Conservation (phyloP, 1,140 invertebrate genomes). For the Melanaphis sacchari region DNA sequence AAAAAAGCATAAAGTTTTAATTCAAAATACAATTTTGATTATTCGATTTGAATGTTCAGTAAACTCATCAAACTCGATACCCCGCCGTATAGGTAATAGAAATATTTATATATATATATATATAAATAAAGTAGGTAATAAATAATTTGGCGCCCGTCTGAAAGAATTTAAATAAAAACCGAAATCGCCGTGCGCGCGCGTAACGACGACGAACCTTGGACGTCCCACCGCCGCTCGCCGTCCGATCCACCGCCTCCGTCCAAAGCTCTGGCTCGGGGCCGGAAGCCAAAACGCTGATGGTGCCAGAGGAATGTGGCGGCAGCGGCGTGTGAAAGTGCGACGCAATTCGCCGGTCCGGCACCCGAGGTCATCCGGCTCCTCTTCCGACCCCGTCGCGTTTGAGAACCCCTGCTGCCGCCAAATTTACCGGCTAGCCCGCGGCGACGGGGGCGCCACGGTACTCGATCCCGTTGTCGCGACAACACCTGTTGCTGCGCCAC, state of each 20-base stretch:
- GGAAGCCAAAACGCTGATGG: slow-evolving; percentile 31
- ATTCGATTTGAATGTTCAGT: not conserved
- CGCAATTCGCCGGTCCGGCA: slow-evolving; percentile 25
- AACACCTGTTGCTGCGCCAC: slow-evolving; percentile 39
- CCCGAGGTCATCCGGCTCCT: slow-evolving; percentile 12
- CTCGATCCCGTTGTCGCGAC: not conserved
- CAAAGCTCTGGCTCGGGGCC: slow-evolving; percentile 1
- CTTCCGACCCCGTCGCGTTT: not conserved
- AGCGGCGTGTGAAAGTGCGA: slow-evolving; percentile 40
- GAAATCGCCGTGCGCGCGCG: not conserved
- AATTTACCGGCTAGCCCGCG: too few species aligned
- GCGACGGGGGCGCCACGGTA: slow-evolving; percentile 11
- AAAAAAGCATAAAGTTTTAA: not conserved
- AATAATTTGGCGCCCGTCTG: not conserved
- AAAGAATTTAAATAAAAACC: slow-evolving; percentile 16
- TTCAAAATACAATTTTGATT: not conserved
- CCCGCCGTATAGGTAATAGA: not conserved
- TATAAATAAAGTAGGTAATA: not conserved
- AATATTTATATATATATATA: not conserved
- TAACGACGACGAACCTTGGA: slow-evolving; percentile 22
- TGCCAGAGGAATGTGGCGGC: slow-evolving; percentile 42
- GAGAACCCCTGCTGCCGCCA: slow-evolving; percentile 29
- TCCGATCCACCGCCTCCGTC: not conserved
- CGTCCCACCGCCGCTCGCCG: not conserved
- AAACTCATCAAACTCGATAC: not conserved